Base-by-base conservation (phyloP, 2,113 vertebrate genomes). In the Larimichthys polyactis region DNA sequence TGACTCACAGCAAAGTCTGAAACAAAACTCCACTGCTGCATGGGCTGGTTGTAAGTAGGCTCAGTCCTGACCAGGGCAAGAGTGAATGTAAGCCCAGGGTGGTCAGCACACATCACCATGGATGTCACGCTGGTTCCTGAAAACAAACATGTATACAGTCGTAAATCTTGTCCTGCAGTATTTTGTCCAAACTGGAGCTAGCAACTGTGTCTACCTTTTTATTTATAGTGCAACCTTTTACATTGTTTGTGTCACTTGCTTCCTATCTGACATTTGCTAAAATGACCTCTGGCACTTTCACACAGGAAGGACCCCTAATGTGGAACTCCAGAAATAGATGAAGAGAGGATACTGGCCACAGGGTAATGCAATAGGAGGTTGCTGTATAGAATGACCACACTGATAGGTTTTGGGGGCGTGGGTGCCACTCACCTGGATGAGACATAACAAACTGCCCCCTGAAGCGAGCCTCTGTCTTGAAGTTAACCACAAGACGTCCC, bases 11-110 rank as follows among this genome's bases (percentile, higher is more conserved):
- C 93, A 80, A 95, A 96, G 87, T 95, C 94, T 0, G 96, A 96
- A 65, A 95, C 79, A 64, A 96, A 96, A 71, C 91, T 96, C 96
- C 95, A 96, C 77, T 94, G 95, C 88, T 96, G 96, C 93, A 94
- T 93, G 64, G 96, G 95, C 86, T 95, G 95, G 84, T 96, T 95
- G 90, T 96, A 96, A 1, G 95, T 94, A 0, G 91, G 92, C 87
- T 96, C 93, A 0, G 95, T 96, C 75, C 87, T 86, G 82, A 95
- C 82, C 54, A 97, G 90, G 60, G 82, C 81, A 8, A 96, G 90
- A 0, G 93, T 94, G 83, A 96, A 96, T 0, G 94, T 95, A 82
- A 96, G 91, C 22, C 93, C 94, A 1, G 95, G 93, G 80, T 95
- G 96, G 82, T 95, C 94, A 5, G 93, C 90, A 74, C 96, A 96